Conservation (phyloP, 2,888 invertebrate genomes). For the Acrocyrtus sp. region DNA sequence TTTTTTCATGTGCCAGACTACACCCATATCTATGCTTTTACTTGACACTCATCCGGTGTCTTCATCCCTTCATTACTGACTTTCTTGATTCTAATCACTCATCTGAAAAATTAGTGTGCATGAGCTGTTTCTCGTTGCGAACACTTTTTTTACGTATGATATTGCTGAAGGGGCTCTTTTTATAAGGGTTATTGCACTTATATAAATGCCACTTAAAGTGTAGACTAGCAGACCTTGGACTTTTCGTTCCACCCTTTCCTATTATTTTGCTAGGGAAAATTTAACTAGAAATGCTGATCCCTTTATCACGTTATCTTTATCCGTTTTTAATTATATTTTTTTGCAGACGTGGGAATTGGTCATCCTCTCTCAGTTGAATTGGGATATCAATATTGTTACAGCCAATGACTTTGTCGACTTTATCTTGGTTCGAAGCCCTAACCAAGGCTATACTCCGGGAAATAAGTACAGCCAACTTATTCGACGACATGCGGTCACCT, state of each 20-base stretch:
- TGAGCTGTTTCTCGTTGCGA: background rate
- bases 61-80: constrained; percentile 39
- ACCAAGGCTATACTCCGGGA: constrained; percentile 49
- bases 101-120: constrained; percentile 19
- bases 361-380: constrained; percentile 78
- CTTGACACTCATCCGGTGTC: constrained; percentile 58
- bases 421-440: constrained; percentile 73
- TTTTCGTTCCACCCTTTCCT: too few species aligned
- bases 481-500: constrained; percentile 79
- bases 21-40: constrained; percentile 19
- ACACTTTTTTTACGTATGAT: background rate
- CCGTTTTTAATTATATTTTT: constrained; percentile 52
- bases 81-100: constrained; percentile 39
- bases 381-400: constrained; percentile 83
- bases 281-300: background rate
- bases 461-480: constrained; percentile 71
- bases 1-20: background rate
- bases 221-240: background rate
- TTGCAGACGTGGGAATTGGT: constrained; percentile 83
- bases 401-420: constrained; percentile 87
- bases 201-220: too few species aligned
- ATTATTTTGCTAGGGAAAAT: too few species aligned
- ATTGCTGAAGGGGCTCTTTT: background rate
- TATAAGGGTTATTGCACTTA: background rate
- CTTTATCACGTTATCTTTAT: constrained; percentile 1